A percentile compares a stretch with the other conserved stretches of the same genome.
These are phyloP conservation scores for Drosophila algonquin DNA, from an alignment of 2,888 invertebrate species.

Conservation along the genomic window DNA sequence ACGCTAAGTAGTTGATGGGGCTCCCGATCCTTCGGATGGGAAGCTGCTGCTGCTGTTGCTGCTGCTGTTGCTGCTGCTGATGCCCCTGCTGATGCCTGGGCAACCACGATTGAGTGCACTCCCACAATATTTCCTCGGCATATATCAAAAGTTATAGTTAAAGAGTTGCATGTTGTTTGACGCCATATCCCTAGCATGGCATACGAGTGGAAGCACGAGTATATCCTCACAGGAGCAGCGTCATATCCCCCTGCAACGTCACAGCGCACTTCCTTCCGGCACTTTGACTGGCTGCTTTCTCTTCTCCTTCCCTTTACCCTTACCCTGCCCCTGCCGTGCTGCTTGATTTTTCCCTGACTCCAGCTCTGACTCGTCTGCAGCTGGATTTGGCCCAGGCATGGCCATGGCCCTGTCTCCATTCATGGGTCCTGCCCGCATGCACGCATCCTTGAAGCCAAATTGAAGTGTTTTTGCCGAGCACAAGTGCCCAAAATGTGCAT, in stretches of 20 bases:
- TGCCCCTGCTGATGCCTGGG: conserved; percentile 38
- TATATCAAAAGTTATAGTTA: conserved; percentile 79
- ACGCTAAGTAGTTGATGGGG: conserved; percentile 77
- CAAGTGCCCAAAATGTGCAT: conserved; percentile 77
- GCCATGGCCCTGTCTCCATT: neutral
- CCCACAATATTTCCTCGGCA: conserved; percentile 71
- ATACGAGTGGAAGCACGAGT: neutral
- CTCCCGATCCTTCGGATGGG: neutral
- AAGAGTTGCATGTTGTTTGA: conserved; percentile 70
- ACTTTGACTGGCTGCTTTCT: conserved; percentile 57
- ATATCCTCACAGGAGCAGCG: conserved; percentile 13
- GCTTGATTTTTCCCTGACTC: conserved; percentile 57
- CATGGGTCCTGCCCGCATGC: conserved; percentile 27
- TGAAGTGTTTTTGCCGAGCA: conserved; percentile 75
- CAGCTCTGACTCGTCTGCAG: conserved; percentile 33
- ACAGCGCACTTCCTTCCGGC: conserved; percentile 61
- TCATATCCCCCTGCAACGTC: conserved; percentile 34
- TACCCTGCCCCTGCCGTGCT: conserved; percentile 23
- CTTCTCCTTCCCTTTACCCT: neutral
- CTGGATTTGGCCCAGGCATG: conserved; percentile 8
- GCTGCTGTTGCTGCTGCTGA: neutral
- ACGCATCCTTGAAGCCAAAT: conserved; percentile 74
- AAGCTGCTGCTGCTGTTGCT: conserved; percentile 1
- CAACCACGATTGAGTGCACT: conserved; percentile 71
- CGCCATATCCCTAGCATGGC: conserved; percentile 18